These are phyloP conservation scores for Melanargia galathea DNA, from an alignment of 2,888 invertebrate genomes.

Conservation along the genomic window DNA sequence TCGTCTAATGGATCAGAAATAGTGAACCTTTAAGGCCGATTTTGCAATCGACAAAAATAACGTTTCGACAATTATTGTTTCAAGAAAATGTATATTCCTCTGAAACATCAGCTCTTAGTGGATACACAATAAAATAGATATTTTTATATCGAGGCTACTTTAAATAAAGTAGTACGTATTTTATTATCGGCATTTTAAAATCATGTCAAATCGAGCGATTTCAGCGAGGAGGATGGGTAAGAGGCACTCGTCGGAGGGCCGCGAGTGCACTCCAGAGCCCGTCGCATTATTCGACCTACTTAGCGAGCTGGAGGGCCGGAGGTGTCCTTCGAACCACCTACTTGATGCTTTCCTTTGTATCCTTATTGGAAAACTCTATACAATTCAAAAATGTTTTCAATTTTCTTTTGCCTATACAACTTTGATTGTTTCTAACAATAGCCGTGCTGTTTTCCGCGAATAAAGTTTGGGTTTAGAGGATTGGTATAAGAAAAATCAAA, in stretches of 20 bases:
- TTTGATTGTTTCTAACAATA: not conserved
- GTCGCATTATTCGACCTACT: slow-evolving; percentile 81
- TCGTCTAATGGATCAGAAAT: no score
- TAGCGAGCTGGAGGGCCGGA: slow-evolving; percentile 61
- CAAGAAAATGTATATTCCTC: not conserved
- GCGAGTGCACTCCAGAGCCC: slow-evolving; percentile 68
- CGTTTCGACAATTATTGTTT: no score
- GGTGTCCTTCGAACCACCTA: slow-evolving; percentile 57
- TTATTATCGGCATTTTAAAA: slow-evolving; percentile 77
- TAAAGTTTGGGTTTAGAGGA: no score
- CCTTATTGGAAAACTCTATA: slow-evolving; percentile 42
- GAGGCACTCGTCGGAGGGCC: slow-evolving; percentile 65
- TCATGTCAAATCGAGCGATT: slow-evolving; percentile 81
- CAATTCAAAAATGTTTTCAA: slow-evolving; percentile 28
- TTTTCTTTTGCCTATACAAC: slow-evolving; percentile 21
- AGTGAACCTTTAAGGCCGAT: no score
- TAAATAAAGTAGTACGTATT: slow-evolving; percentile 39
- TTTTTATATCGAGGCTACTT: not conserved
- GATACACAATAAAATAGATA: not conserved
- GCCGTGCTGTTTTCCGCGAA: not conserved
- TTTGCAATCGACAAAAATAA: no score
- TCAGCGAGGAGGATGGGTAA: slow-evolving; percentile 67
- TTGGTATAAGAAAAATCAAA: no score
- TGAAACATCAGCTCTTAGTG: no score
- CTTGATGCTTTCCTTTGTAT: slow-evolving; percentile 44